Evolutionary conservation across 64 coral and sea anemone genomes (phyloP), one percentile per base, ranked within the genome.

Genomic region (Astreopora myriophthalma): DNA sequence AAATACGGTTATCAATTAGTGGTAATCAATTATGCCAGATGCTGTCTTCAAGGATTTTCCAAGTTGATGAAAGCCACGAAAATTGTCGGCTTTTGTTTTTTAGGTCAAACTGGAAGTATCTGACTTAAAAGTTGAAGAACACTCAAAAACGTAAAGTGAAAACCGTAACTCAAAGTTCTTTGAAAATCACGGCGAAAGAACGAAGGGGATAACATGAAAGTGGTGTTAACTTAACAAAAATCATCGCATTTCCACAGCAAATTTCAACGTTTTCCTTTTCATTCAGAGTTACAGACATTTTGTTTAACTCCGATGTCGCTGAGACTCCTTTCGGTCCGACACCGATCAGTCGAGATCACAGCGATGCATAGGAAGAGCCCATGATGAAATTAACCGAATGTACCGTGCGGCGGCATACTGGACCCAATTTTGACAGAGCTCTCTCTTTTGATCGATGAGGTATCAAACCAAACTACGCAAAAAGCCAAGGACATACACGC

Each of bases 41-140:
- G 76, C 76, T 83, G 79, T 83, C 79, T 64, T 83, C 79, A 31
- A 83, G 55, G 79, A 83, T 83, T 83, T n/a, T n/a, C 22, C 17
- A 24, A 63, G 33, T 24, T 83, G 49, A 83, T 37, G 17, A 25
- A 65, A 10, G 34, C 48, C 49, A 80, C 17, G 14, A 34, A 58
- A 22, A 32, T 31, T 16, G 76, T 27, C 28, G 66, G 27, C 11
- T 26, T 16, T 69, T 33, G n/a, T 31, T 69, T 16, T 69, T 69
- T 26, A 24, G 32, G 5, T 16, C 66, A 0, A 31, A 26, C 27
- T 34, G 28, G 26, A 31, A 3, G 32, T 19, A 12, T 36, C 8
- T 8, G 0, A 34, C 24, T 64, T 64, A 27, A 67, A 26, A 24
- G 26, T 11, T 30, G 8, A 67, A 25, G 8, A 29, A 67, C n/a